Percentiles rank a stretch among this genome's conserved stretches.
Conservation (phyloP, 2,797 vertebrate species). For the Furcifer pardalis region DNA sequence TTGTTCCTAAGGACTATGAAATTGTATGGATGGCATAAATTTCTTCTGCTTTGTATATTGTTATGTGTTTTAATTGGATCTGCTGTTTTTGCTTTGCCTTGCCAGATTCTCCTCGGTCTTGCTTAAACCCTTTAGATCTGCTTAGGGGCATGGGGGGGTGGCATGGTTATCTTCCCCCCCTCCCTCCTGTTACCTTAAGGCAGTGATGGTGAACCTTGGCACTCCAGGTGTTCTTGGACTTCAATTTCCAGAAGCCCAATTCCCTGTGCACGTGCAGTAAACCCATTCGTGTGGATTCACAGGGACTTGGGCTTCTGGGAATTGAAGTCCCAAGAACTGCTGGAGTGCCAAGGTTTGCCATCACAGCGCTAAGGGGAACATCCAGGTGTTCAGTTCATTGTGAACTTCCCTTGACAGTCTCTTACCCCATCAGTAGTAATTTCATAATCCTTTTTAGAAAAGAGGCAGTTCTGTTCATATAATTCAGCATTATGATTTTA, state of each 20-base stretch:
- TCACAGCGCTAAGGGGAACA: no score
- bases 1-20: slow-evolving; percentile 44
- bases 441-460: not conserved
- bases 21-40: slow-evolving; percentile 53
- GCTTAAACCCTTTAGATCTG: slow-evolving; percentile 30
- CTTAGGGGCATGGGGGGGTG: slow-evolving; percentile 16
- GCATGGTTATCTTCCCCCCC: not conserved
- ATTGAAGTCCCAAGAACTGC: no score
- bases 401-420: not conserved
- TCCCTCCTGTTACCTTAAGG: not conserved
- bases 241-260: no score
- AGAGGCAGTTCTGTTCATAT: not conserved
- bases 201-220: no score
- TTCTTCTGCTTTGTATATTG: slow-evolving; percentile 59
- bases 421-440: not conserved
- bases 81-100: slow-evolving; percentile 63
- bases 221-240: no score
- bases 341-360: no score
- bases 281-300: no score
- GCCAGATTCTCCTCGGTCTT: slow-evolving; percentile 29
- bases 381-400: not conserved
- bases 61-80: slow-evolving; percentile 64
- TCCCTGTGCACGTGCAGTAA: no score
- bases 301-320: no score
- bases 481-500: not conserved